phyloP scores from a whole-genome alignment of 2,113 vertebrate species.

The Megaceryle maxima region DNA sequence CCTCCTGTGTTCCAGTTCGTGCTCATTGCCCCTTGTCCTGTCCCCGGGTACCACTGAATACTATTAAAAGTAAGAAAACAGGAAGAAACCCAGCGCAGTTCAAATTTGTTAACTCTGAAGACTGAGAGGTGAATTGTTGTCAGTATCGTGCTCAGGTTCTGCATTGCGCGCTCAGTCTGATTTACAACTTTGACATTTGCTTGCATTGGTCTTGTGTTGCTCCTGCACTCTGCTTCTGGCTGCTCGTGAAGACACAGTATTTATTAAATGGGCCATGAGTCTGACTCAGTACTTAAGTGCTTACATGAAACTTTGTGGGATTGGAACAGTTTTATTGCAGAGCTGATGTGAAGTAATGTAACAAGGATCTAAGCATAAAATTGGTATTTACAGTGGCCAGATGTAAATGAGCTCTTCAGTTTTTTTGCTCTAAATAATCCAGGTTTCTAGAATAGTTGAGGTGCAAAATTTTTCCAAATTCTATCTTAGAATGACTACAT shows the following conservation, averaged over 20 bases:
- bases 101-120: background rate
- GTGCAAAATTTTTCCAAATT: background rate
- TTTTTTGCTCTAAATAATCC: background rate
- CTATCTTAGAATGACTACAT: background rate
- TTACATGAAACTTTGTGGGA: background rate
- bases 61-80: background rate
- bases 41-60: background rate
- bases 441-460: background rate
- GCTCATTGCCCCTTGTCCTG: no score
- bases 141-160: background rate
- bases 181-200: background rate
- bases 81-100: background rate
- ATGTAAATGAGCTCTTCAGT: background rate
- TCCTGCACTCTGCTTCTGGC: background rate
- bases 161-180: background rate
- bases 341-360: background rate
- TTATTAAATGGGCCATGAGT: background rate
- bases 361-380: background rate
- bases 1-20: no score
- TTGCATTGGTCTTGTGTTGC: background rate
- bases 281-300: background rate
- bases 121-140: background rate
- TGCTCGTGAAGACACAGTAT: background rate
- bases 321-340: background rate
- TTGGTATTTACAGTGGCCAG: background rate